Evolutionary conservation across 2,797 vertebrate species (phyloP), one percentile per base, ranked within the genome.

Genomic region (Fistularia tabacaria): DNA sequence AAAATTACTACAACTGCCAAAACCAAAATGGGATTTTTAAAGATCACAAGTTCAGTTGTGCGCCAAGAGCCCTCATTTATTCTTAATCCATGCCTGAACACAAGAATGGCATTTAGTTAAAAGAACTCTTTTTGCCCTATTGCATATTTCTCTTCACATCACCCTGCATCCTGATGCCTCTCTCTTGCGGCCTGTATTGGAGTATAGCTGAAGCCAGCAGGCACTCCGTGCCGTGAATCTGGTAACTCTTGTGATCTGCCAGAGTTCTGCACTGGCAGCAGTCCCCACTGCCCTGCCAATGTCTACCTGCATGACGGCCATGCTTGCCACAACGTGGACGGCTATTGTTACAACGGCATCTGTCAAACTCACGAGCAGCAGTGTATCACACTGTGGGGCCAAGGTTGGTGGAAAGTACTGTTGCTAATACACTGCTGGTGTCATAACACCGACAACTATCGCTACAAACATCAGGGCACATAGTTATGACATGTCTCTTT

Each of bases 321-420:
- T 50, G 61, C 86, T 0, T 99, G 97, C 77, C 90, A 94, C 36
- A 85, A 84, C 0, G 85, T 93, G 51, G 94, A 98, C 0, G 95
- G 96, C 0, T 94, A 97, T 84, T 99, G 97, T 76, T 98, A 98
- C 74, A 99, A 94, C 0, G 96, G 97, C 85, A 91, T 99, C 77
- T 99, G 97, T 72, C 97, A 97, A 87, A 99, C 97, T 41, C 97
- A 99, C 5, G 97, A 98, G 85, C 97, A 99, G 83, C 97, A 99
- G 59, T 99, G 97, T 10, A 90, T 96, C 88, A 96, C 95, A 0
- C 93, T 99, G 57, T 98, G 96, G 97, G 97, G 97, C 10, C 92
- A 86, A 87, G 96, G 96, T 99, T 70, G 0, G 62, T 46, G 10
- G 12, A 67, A 40, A 13, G 12, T 14, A 14, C 15, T 11, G 9